phyloP scores from a whole-genome alignment of 1,140 invertebrate genomes.

The Platyscapa corneri region DNA sequence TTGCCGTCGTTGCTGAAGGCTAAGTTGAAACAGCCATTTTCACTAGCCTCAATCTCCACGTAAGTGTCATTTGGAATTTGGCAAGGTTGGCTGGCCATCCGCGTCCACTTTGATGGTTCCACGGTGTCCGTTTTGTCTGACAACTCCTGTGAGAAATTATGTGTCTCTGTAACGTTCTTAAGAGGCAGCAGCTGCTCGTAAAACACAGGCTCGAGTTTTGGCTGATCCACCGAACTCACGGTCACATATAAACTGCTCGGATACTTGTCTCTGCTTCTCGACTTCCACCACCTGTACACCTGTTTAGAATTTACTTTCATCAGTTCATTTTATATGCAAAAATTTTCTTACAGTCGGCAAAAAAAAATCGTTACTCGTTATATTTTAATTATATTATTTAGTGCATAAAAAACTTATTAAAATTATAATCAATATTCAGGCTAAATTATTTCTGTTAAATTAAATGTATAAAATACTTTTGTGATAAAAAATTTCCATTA shows the following conservation, averaged over 20 bases:
- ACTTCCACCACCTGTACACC: constrained; percentile 72
- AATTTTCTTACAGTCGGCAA: no score
- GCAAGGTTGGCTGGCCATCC: constrained; percentile 77
- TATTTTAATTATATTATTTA: no score
- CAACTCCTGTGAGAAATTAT: constrained; percentile 49
- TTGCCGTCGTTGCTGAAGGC: constrained; percentile 74
- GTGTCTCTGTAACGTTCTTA: constrained; percentile 56
- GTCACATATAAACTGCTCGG: constrained; percentile 68
- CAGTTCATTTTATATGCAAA: neutral
- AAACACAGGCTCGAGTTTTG: constrained; percentile 65
- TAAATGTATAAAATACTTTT: neutral
- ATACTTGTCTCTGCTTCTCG: constrained; percentile 62
- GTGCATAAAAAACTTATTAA: no score
- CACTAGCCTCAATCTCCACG: constrained; percentile 67
- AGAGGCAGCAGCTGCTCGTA: constrained; percentile 63
- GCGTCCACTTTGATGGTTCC: constrained; percentile 72
- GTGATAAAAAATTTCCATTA: neutral
- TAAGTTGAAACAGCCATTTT: constrained; percentile 73
- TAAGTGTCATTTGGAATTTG: constrained; percentile 77
- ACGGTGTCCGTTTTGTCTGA: constrained; percentile 33
- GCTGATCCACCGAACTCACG: constrained; percentile 61
- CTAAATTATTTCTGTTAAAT: neutral
- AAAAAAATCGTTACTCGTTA: no score
- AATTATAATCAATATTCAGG: no score
- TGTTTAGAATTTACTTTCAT: constrained; percentile 30